A percentile compares a stretch with the other conserved stretches of the same genome.
Conservation (phyloP, 2,888 invertebrate genomes). For the Escarpia spicata region DNA sequence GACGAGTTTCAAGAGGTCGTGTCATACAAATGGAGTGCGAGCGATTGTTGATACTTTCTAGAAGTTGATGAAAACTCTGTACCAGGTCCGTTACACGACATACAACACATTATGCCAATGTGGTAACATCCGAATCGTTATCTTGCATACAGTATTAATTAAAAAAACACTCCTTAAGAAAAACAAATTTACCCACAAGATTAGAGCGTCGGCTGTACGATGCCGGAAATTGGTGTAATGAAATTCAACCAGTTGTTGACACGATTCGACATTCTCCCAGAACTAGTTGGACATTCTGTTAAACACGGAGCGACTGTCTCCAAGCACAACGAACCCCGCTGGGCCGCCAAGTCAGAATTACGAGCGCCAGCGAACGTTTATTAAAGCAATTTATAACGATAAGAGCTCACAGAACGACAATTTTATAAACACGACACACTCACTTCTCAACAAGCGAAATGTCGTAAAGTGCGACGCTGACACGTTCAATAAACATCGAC, state of each 20-base stretch:
- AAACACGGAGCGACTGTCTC: not conserved
- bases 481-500: not conserved
- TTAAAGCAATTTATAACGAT: not conserved
- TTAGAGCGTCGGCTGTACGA: not conserved
- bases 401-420: not conserved
- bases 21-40: too few species aligned
- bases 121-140: too few species aligned
- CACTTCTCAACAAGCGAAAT: not conserved
- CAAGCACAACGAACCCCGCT: not conserved
- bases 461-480: not conserved
- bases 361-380: not conserved
- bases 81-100: too few species aligned
- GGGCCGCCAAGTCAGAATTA: not conserved
- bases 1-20: too few species aligned
- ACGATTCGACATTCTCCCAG: not conserved
- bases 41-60: too few species aligned
- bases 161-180: too few species aligned
- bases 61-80: too few species aligned
- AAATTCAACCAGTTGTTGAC: conserved; percentile 2
- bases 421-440: conserved; percentile 8
- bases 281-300: not conserved
- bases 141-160: too few species aligned
- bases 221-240: not conserved
- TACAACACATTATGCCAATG: too few species aligned
- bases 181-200: not conserved